Evolutionary conservation across 2,113 vertebrate species (phyloP).

Genomic region (Mesembrinibis cayennensis): DNA sequence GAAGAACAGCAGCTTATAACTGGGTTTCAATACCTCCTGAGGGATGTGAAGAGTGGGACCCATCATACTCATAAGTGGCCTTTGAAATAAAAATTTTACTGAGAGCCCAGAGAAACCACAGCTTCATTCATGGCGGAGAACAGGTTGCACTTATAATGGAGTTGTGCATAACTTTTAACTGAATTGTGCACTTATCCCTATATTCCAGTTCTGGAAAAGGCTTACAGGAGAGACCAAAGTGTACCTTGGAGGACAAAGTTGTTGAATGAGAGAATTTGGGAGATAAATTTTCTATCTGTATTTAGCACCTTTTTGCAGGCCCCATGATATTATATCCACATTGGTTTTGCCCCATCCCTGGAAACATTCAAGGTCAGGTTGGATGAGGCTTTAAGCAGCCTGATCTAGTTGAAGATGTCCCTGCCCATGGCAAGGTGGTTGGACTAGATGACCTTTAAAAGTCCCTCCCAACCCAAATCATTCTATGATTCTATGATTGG

Average conservation of each 20-base stretch:
- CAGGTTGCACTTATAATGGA: background rate
- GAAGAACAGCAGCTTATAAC: background rate
- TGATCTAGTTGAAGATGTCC: background rate
- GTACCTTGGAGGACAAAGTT: background rate
- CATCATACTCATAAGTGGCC: background rate
- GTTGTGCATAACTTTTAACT: background rate
- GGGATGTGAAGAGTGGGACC: background rate
- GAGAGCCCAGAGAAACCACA: background rate
- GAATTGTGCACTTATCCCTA: background rate
- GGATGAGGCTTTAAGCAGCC: background rate
- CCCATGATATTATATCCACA: too few species aligned
- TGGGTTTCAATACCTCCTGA: background rate
- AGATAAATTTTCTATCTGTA: background rate
- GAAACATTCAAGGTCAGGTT: background rate
- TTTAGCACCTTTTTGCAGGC: background rate
- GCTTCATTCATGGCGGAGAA: rapidly evolving
- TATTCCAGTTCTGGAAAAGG: background rate
- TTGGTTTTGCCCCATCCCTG: background rate
- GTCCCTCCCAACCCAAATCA: too few species aligned
- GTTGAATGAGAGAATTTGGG: background rate
- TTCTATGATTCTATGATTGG: too few species aligned
- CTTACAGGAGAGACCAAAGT: background rate
- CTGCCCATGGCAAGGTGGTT: background rate
- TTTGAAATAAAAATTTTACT: background rate
- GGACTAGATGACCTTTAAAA: background rate